These are phyloP conservation scores for Sarcophaga carnaria DNA, from an alignment of 2,888 invertebrate species.

Conservation along the genomic window DNA sequence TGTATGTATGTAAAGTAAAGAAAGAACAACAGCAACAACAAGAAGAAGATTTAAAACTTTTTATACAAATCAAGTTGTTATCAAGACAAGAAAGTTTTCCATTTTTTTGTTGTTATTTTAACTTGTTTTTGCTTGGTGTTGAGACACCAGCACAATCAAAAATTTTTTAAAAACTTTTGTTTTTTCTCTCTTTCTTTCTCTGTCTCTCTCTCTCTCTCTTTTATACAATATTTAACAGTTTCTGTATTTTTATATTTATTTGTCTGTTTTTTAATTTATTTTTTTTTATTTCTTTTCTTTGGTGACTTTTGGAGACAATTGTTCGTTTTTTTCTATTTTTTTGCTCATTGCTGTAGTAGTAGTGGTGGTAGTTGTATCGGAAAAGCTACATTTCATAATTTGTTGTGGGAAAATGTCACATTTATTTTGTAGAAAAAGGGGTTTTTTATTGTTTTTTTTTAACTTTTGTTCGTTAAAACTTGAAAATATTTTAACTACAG, in stretches of 20 bases:
- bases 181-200: background rate
- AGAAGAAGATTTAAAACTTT: conserved; percentile 1
- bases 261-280: background rate
- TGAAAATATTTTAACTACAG: background rate
- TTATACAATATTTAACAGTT: no score
- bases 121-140: conserved; percentile 58
- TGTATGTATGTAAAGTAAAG: background rate
- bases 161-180: conserved; percentile 43
- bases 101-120: conserved; percentile 41
- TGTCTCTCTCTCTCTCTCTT: no score
- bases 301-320: conserved; percentile 34
- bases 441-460: background rate
- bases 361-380: conserved; percentile 26
- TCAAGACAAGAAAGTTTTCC: conserved; percentile 48
- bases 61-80: conserved; percentile 46
- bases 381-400: conserved; percentile 51
- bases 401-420: conserved; percentile 55
- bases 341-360: no score
- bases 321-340: conserved; percentile 7
- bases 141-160: conserved; percentile 43
- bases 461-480: background rate
- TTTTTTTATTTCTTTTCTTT: conserved; percentile 4
- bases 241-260: background rate
- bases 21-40: background rate
- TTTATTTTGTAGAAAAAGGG: conserved; percentile 25